Evolutionary conservation across 2,113 vertebrate species (phyloP), one percentile per base, ranked within the genome.

Genomic region (Emydura subglobosa): DNA sequence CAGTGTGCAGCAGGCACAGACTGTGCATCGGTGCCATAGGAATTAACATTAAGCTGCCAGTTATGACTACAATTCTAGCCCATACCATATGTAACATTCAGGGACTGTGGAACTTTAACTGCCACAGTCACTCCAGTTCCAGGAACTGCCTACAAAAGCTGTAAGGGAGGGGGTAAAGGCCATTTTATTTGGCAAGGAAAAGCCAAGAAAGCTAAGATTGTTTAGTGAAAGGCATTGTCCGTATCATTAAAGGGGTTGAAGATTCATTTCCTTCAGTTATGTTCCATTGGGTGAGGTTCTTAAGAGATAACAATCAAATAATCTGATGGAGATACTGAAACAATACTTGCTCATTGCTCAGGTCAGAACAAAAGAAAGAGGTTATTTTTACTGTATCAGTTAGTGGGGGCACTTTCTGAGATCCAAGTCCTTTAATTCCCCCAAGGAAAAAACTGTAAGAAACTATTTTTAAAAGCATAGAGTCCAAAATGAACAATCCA

Each of bases 221-320:
- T 97, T 98, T 97, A 97, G 95, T 93, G 87, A 96, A 98, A 96
- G 91, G 96, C 97, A 98, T 97, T 98, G 97, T 98, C 96, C 96
- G 97, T 92, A 95, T 95, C 91, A 96, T 96, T 96, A 97, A 97
- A 94, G 86, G 95, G 92, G 85, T 89, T 96, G 94, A 96, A 97
- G 94, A 97, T 97, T 97, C 96, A 96, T 97, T 98, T 98, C 97
- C 98, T 98, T 96, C 93, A 95, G 93, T 96, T 97, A 91, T 96
- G 92, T 97, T 97, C 96, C 95, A 95, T 97, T 96, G 97, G 96
- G 94, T 98, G 95, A 97, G 97, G 94, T 92, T 96, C 96, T 97
- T 95, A 97, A 92, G 95, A 96, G 97, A 98, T 97, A 91, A 88
- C 82, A 54, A 91, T 88, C 59, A 88, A 51, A 97, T 83, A 80